Evolutionary conservation across 2,797 vertebrate species (phyloP).

Genomic region (Rhinella marina): DNA sequence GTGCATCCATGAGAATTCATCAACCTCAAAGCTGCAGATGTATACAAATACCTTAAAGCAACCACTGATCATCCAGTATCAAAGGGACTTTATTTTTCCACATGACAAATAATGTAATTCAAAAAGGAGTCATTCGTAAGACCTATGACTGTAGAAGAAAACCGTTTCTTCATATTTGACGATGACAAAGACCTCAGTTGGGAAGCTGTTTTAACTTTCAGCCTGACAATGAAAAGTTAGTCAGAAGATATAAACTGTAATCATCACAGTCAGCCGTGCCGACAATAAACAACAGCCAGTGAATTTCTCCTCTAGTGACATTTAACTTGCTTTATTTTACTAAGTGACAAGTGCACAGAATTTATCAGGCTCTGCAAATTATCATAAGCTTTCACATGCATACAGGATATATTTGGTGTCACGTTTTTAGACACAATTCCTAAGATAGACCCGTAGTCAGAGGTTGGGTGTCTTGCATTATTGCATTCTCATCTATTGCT

Average conservation of each 20-base stretch:
- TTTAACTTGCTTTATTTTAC: slow-evolving; percentile 23
- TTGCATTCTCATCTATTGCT: too few species aligned
- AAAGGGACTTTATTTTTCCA: slow-evolving; percentile 14
- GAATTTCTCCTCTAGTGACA: slow-evolving; percentile 13
- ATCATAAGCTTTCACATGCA: background rate
- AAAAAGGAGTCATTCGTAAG: background rate
- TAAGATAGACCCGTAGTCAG: too few species aligned
- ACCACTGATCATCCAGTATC: slow-evolving; percentile 27
- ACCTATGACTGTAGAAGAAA: background rate
- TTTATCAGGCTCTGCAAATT: background rate
- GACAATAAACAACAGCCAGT: slow-evolving; percentile 14
- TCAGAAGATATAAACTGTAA: slow-evolving; percentile 12
- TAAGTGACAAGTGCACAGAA: slow-evolving; percentile 20
- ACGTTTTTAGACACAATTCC: background rate
- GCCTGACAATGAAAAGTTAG: slow-evolving; percentile 19
- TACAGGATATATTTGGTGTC: background rate
- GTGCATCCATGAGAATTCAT: slow-evolving; percentile 19
- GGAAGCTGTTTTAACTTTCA: slow-evolving; percentile 5
- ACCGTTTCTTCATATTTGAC: slow-evolving; percentile 2
- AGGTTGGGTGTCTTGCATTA: too few species aligned
- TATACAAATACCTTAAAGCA: background rate
- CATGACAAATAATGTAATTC: background rate
- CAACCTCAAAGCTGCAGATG: slow-evolving; percentile 16
- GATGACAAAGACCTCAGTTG: background rate
- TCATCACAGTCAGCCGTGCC: slow-evolving; percentile 24